Conservation (phyloP, 2,797 vertebrate genomes). For the Acanthurus lineatus region DNA sequence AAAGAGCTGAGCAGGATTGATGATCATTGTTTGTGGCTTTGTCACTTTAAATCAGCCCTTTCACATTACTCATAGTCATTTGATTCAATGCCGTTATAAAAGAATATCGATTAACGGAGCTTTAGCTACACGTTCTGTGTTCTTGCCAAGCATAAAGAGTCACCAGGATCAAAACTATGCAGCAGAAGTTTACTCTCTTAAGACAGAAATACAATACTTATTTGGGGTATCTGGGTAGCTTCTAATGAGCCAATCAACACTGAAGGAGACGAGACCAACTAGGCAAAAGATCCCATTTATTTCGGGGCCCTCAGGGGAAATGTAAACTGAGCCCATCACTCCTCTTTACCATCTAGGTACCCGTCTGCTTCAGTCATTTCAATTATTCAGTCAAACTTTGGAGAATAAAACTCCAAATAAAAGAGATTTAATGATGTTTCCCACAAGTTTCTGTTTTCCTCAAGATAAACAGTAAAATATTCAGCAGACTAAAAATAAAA, state of each 20-base stretch:
- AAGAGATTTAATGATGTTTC: neutral
- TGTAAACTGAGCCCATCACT: conserved; percentile 17
- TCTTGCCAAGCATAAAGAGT: conserved; percentile 13
- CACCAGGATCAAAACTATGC: conserved; percentile 9
- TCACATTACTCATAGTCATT: conserved; percentile 22
- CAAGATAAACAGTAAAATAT: neutral
- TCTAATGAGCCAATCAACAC: conserved; percentile 57
- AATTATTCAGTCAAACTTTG: conserved; percentile 20
- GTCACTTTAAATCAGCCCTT: neutral
- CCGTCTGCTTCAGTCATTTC: conserved; percentile 15
- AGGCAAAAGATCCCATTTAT: conserved; percentile 46
- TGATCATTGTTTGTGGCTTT: neutral
- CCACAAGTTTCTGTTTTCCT: neutral
- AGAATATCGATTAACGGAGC: conserved; percentile 17
- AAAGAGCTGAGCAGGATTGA: conserved; percentile 4
- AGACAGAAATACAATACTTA: conserved; percentile 46
- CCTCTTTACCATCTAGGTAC: conserved; percentile 11
- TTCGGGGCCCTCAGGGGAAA: conserved; percentile 18
- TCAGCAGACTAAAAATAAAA: neutral
- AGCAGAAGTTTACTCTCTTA: conserved; percentile 28
- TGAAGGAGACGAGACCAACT: conserved; percentile 17
- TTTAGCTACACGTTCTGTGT: neutral
- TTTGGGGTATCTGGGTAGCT: conserved; percentile 13
- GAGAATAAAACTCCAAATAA: neutral
- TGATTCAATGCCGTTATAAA: conserved; percentile 24